Percentiles rank a stretch among this genome's conserved stretches.
Evolutionary conservation across 2,888 invertebrate genomes (phyloP).

Genomic region (Microctonus hyperodae): DNA sequence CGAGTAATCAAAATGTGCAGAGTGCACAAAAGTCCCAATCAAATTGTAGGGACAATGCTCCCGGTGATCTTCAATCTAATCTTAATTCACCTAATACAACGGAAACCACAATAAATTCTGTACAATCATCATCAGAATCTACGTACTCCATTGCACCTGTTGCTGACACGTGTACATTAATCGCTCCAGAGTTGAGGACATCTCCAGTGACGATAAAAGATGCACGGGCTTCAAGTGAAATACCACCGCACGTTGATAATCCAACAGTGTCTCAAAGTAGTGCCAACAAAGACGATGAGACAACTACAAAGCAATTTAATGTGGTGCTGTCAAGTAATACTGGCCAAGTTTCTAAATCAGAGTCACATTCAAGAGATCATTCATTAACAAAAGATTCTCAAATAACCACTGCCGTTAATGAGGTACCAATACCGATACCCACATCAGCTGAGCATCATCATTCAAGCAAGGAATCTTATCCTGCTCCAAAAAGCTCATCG

Average conservation of each 20-base stretch:
- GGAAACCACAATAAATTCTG: slow-evolving; percentile 46
- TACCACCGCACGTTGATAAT: background rate
- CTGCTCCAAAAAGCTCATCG: slow-evolving; percentile 42
- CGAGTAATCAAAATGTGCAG: slow-evolving; percentile 15
- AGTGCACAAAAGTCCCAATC: slow-evolving; percentile 41
- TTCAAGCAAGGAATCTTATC: slow-evolving; percentile 6
- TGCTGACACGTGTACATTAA: slow-evolving; percentile 21
- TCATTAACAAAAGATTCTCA: slow-evolving; percentile 20
- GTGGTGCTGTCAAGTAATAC: slow-evolving; percentile 34
- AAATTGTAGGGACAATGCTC: slow-evolving; percentile 44
- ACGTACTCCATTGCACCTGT: background rate
- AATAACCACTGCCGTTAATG: slow-evolving; percentile 2
- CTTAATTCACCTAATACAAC: slow-evolving; percentile 40
- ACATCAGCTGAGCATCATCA: slow-evolving; percentile 21
- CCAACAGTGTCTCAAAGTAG: background rate
- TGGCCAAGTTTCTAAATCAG: slow-evolving; percentile 25
- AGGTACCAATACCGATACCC: slow-evolving; percentile 1
- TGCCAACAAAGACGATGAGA: slow-evolving; percentile 36
- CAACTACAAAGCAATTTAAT: slow-evolving; percentile 35
- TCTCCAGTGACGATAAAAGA: background rate
- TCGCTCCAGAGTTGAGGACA: slow-evolving; percentile 31
- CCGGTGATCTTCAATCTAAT: slow-evolving; percentile 45
- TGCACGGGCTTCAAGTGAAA: background rate
- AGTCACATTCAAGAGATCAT: slow-evolving; percentile 39
- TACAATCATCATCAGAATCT: slow-evolving; percentile 41